phyloP scores from a whole-genome alignment of 2,797 vertebrate genomes.

The Sarcoramphus papa region DNA sequence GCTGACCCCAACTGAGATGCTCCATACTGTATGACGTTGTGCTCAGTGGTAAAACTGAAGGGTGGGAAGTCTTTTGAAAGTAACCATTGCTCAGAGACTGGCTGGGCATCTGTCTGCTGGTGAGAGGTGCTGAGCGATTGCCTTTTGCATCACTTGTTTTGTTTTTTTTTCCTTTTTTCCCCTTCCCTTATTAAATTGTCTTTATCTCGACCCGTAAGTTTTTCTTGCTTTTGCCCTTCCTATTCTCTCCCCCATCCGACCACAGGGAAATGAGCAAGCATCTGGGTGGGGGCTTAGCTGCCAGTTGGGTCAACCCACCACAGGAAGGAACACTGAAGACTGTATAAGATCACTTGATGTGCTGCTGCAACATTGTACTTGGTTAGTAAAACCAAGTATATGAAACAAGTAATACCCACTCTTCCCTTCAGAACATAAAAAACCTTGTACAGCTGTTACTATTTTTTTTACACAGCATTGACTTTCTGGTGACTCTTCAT shows the following conservation, averaged over 20 bases:
- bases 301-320: neutral
- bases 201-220: neutral
- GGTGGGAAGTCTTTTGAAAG: neutral
- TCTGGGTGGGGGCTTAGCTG: neutral
- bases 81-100: neutral
- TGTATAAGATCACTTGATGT: neutral
- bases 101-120: neutral
- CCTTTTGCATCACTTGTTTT: neutral
- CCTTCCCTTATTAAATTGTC: neutral
- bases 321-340: neutral
- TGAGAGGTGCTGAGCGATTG: neutral
- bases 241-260: neutral
- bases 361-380: neutral
- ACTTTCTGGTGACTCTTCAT: neutral
- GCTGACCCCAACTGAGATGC: neutral
- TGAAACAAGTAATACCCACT: neutral
- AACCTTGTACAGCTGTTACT: neutral
- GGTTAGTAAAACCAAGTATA: neutral
- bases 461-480: neutral
- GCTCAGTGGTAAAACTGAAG: neutral
- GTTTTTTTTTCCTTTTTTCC: no score
- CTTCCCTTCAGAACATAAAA: neutral
- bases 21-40: fast-evolving
- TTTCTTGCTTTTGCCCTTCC: neutral
- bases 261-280: neutral